A percentile compares a stretch with the other conserved stretches of the same genome.
These are phyloP conservation scores for Catocala nupta DNA, from an alignment of 2,888 invertebrate species.

Conservation along the genomic window DNA sequence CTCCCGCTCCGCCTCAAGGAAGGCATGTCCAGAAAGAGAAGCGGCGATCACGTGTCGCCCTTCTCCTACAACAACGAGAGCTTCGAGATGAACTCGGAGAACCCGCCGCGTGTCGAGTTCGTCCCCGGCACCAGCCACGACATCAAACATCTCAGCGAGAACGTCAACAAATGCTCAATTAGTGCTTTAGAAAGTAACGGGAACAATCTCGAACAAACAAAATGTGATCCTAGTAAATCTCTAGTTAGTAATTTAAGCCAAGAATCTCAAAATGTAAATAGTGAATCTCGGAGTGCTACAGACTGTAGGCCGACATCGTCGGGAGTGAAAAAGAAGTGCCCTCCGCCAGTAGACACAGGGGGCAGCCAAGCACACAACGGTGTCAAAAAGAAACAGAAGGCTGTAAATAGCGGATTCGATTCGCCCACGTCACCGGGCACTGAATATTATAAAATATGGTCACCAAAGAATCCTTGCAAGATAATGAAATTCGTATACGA, in stretches of 20 bases:
- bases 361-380: constrained; percentile 82
- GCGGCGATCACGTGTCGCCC: constrained; percentile 81
- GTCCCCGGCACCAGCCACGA: constrained; percentile 78
- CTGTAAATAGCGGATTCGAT: constrained; percentile 79
- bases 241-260: constrained; percentile 78
- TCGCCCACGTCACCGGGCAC: constrained; percentile 87
- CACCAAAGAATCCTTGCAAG: constrained; percentile 88
- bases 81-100: constrained; percentile 84
- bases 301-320: constrained; percentile 77
- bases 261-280: constrained; percentile 82
- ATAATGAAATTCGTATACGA: constrained; percentile 86
- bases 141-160: constrained; percentile 83
- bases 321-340: constrained; percentile 86
- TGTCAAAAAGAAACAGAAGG: constrained; percentile 89
- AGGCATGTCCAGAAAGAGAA: constrained; percentile 82
- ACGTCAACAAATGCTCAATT: constrained; percentile 87
- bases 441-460: constrained; percentile 91
- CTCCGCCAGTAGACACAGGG: constrained; percentile 86
- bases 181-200: constrained; percentile 83
- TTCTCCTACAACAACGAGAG: constrained; percentile 84
- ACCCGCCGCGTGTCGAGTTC: constrained; percentile 74
- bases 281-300: constrained; percentile 78
- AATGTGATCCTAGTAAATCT: constrained; percentile 85
- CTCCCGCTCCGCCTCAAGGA: constrained; percentile 86
- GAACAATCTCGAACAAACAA: constrained; percentile 78